These are phyloP conservation scores for Orchesellides sinensis DNA, from an alignment of 2,888 invertebrate species.

Conservation along the genomic window DNA sequence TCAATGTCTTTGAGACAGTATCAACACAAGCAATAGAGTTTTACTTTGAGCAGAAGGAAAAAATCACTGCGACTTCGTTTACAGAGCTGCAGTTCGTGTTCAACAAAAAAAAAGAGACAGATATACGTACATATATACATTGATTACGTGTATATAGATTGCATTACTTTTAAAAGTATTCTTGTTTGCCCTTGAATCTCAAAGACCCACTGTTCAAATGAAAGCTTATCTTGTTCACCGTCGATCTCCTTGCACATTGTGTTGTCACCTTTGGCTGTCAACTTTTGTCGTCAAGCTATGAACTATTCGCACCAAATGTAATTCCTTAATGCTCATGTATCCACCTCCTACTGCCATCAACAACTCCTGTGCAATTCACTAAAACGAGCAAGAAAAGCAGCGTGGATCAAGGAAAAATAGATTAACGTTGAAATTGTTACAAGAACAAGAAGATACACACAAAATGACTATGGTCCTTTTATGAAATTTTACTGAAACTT, in stretches of 20 bases:
- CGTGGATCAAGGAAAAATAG: background rate
- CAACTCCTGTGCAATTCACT: background rate
- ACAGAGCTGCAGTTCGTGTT: background rate
- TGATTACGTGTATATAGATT: background rate
- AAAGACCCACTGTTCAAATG: background rate
- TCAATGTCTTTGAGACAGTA: constrained; percentile 31
- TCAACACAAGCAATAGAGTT: background rate
- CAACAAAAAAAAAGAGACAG: constrained; percentile 2
- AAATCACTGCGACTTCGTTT: background rate
- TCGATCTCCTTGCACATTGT: constrained; percentile 12
- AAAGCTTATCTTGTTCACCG: constrained; percentile 5
- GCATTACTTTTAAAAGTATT: background rate
- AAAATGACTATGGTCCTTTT: background rate
- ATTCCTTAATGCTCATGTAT: too few relatives aligned
- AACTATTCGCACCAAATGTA: background rate
- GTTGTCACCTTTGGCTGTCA: constrained; percentile 28
- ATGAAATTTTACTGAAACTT: constrained; percentile 3
- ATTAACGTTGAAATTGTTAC: background rate
- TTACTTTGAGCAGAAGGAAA: too few relatives aligned
- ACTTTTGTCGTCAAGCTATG: constrained; percentile 4
- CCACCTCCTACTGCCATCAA: background rate
- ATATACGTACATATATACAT: too few relatives aligned
- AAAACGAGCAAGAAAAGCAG: background rate
- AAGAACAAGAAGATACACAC: background rate
- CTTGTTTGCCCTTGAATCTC: background rate